phyloP scores from a whole-genome alignment of 2,113 vertebrate genomes.

The Gobio gobio region DNA sequence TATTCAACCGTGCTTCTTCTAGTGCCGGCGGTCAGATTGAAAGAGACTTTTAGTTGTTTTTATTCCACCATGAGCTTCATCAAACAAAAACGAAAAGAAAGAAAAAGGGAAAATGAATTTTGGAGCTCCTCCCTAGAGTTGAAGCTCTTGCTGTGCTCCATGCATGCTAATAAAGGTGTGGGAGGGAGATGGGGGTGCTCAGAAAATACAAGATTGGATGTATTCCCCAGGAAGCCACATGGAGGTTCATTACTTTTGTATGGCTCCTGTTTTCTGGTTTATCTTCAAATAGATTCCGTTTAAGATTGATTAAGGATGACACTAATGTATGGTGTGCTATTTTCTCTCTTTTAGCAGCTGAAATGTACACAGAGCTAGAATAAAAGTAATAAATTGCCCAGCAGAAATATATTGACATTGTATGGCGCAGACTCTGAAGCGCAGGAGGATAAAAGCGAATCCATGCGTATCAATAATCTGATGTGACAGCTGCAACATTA shows the following conservation, averaged over 20 bases:
- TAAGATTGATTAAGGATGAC: conserved; percentile 57
- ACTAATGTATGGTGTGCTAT: conserved; percentile 49
- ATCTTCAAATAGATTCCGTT: conserved; percentile 51
- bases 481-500: conserved; percentile 41
- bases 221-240: conserved; percentile 54
- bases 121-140: conserved; percentile 49
- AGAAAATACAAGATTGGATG: conserved; percentile 52
- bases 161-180: conserved; percentile 62
- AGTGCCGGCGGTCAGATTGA: conserved; percentile 29
- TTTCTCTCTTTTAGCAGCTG: conserved; percentile 44
- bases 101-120: conserved; percentile 44
- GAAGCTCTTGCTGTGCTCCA: conserved; percentile 39
- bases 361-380: conserved; percentile 46
- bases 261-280: conserved; percentile 49
- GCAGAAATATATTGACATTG: conserved; percentile 40
- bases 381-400: conserved; percentile 47
- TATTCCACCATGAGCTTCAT: conserved; percentile 41
- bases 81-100: conserved; percentile 37
- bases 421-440: neutral
- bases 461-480: conserved; percentile 29
- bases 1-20: conserved; percentile 28
- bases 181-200: conserved; percentile 34
- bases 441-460: conserved; percentile 34
- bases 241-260: conserved; percentile 57
- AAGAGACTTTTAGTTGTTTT: conserved; percentile 38